phyloP scores from a whole-genome alignment of 1,140 invertebrate species.

The Drosophila pruinosa region DNA sequence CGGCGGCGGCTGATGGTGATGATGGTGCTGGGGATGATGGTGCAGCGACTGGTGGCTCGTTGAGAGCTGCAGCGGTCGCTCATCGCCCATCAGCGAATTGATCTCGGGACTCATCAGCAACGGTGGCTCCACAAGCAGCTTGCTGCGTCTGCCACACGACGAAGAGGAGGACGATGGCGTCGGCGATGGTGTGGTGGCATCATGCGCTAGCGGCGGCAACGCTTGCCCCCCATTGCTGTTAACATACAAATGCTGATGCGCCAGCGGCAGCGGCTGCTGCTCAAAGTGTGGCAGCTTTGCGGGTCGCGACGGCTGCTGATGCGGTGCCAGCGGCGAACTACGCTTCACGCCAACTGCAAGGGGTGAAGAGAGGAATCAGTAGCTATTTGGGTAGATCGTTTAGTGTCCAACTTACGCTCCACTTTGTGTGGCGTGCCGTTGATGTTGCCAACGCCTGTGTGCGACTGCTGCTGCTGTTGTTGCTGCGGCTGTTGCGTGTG shows the following conservation, averaged over 20 bases:
- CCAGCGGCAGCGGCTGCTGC: slow-evolving; percentile 18
- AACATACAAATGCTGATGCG: slow-evolving; percentile 56
- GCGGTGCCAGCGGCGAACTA: slow-evolving; percentile 69
- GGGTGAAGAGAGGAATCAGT: neutral
- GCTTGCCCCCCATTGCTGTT: slow-evolving; percentile 49
- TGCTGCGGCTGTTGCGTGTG: slow-evolving; percentile 46
- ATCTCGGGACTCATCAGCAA: slow-evolving; percentile 82
- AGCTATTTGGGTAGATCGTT: neutral
- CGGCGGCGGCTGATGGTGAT: slow-evolving; percentile 40
- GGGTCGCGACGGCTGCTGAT: slow-evolving; percentile 72
- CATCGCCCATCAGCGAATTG: slow-evolving; percentile 78
- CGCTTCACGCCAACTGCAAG: slow-evolving; percentile 72
- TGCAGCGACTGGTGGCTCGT: slow-evolving; percentile 28
- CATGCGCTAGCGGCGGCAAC: slow-evolving; percentile 60
- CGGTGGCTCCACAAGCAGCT: slow-evolving; percentile 68
- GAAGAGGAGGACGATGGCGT: slow-evolving; percentile 61
- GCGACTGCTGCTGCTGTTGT: slow-evolving; percentile 26
- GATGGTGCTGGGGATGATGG: slow-evolving; percentile 46
- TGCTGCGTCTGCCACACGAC: slow-evolving; percentile 61
- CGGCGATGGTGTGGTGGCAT: slow-evolving; percentile 64
- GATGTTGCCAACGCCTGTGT: slow-evolving; percentile 11
- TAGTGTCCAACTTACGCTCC: slow-evolving; percentile 58
- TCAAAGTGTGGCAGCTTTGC: slow-evolving; percentile 76
- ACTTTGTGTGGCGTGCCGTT: slow-evolving; percentile 74
- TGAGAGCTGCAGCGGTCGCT: slow-evolving; percentile 62